Evolutionary conservation across 2,888 invertebrate species (phyloP), one percentile per base, ranked within the genome.

Genomic region (Monochamus alternatus): DNA sequence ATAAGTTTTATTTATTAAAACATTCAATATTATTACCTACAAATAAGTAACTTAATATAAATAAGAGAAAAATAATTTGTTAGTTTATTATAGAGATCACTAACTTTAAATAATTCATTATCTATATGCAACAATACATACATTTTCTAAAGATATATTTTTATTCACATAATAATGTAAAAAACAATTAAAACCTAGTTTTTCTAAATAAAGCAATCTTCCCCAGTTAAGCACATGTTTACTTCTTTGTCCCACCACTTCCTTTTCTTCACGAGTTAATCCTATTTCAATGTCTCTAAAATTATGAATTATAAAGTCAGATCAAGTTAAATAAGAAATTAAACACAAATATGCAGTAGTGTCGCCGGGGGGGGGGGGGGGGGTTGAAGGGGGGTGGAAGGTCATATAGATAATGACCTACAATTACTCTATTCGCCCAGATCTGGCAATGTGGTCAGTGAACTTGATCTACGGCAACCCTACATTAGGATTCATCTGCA

Each of bases 191-290:
- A 93, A 94, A 7, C 93, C 93, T 70, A 89, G 83, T 4, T 89
- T 88, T 74, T 90, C 87, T 76, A 97, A 89, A 86, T 91, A 94
- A 69, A 90, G 86, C 69, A 94, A 89, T 58, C 97, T 90, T 0
- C 95, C 96, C 91, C 92, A 93, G 88, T 97, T 96, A 64, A 97
- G 87, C 64, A 97, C 82, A 60, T 92, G 91, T 89, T 97, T 97
- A 75, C 95, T 95, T 86, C 92, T 92, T 59, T 92, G 90, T 0
- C 97, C 97, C 64, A 94, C 91, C 58, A 88, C 84, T 85, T 93
- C 93, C 73, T 92, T 91, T 83, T 92, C 90, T 43, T 89, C 86
- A 67, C 87, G 83, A 62, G 79, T 87, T n/a, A 91, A 84, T 3
- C 87, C 87, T 52, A 88, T 84, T 74, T 86, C 84, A 67, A 78